Percentiles rank a stretch among this genome's conserved stretches.
phyloP scores from a whole-genome alignment of 2,797 vertebrate species.

The Echeneis naucrates region DNA sequence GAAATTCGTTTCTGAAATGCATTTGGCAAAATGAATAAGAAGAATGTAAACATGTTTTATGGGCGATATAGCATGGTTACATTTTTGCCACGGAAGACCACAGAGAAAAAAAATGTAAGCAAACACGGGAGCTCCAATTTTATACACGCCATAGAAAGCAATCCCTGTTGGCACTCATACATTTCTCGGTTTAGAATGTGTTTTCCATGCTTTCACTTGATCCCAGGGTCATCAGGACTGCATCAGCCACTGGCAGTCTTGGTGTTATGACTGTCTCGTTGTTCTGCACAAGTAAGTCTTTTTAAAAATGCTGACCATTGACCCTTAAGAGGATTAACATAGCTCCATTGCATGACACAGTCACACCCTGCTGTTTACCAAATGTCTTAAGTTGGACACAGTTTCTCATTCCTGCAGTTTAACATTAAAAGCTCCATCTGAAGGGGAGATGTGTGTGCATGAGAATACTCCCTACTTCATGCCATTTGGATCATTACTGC shows the following conservation, averaged over 20 bases:
- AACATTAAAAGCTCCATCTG: constrained; percentile 39
- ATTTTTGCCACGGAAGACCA: constrained; percentile 4
- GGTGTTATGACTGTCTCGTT: constrained; percentile 59
- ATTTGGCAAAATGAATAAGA: constrained; percentile 20
- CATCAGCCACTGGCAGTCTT: constrained; percentile 35
- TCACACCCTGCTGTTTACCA: constrained; percentile 67
- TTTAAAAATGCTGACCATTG: constrained; percentile 54
- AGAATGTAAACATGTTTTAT: background rate
- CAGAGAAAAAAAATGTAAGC: constrained; percentile 9
- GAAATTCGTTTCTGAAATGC: background rate
- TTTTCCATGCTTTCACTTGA: constrained; percentile 33
- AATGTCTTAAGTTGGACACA: constrained; percentile 44
- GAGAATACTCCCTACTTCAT: constrained; percentile 6
- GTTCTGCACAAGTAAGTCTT: constrained; percentile 63
- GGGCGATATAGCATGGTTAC: constrained; percentile 9
- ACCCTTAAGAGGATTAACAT: constrained; percentile 67
- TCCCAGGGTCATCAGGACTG: constrained; percentile 31
- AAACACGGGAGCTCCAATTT: constrained; percentile 24
- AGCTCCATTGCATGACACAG: constrained; percentile 50
- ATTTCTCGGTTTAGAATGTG: constrained; percentile 34
- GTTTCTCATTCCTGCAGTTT: constrained; percentile 45
- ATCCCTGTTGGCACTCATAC: constrained; percentile 12
- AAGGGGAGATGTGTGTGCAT: background rate
- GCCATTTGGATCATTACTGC: constrained; percentile 22
- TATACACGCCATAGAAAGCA: constrained; percentile 7